These are phyloP conservation scores for Penaeus monodon DNA, from an alignment of 2,888 invertebrate genomes.

Conservation along the genomic window DNA sequence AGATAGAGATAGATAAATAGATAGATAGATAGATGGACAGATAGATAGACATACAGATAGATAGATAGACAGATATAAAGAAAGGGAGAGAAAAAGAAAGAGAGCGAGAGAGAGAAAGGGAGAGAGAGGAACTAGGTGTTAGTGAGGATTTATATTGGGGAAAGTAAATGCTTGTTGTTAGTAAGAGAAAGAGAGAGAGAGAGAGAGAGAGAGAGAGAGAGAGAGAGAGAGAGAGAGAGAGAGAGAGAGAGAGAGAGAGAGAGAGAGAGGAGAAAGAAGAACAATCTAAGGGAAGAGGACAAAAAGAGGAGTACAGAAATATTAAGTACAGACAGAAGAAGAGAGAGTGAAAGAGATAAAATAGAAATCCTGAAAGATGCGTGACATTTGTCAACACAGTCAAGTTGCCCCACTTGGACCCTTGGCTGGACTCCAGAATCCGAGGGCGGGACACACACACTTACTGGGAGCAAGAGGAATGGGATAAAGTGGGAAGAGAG, in stretches of 20 bases:
- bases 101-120: slow-evolving; percentile 30
- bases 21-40: neutral
- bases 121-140: slow-evolving; percentile 1
- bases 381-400: too few relatives aligned
- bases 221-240: slow-evolving; percentile 8
- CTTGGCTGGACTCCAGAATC: too few relatives aligned
- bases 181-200: neutral
- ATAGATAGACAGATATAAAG: neutral
- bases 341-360: neutral
- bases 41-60: neutral
- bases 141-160: too few relatives aligned
- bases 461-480: too few relatives aligned
- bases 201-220: neutral
- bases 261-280: neutral
- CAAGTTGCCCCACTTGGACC: too few relatives aligned
- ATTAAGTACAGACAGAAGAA: neutral
- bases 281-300: neutral
- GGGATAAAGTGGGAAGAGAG: too few relatives aligned
- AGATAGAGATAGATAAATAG: too few relatives aligned
- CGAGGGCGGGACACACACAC: too few relatives aligned
- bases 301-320: neutral
- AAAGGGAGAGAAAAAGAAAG: slow-evolving; percentile 22
- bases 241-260: slow-evolving; percentile 23
- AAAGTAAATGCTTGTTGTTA: too few relatives aligned
- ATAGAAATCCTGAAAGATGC: neutral